Evolutionary conservation across 2,888 invertebrate species (phyloP).

Genomic region (Endotricha flammealis): DNA sequence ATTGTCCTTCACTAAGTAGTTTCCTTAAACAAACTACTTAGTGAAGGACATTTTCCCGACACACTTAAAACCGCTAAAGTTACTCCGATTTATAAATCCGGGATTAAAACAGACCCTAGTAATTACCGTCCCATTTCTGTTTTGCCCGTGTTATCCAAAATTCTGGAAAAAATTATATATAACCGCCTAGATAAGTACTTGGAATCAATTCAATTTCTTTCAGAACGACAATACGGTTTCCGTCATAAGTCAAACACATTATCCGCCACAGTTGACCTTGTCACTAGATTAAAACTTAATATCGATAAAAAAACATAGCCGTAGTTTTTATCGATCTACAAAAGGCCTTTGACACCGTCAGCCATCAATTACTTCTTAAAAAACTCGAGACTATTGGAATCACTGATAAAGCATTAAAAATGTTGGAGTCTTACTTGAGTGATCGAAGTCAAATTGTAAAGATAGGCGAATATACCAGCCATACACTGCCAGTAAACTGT

Average conservation of each 20-base stretch:
- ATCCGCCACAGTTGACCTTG: too few species aligned
- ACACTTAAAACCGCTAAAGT: background rate
- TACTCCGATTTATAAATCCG: background rate
- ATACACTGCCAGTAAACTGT: background rate
- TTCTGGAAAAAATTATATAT: background rate
- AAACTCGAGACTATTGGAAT: slow-evolving; percentile 4
- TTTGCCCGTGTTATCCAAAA: background rate
- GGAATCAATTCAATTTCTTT: too few species aligned
- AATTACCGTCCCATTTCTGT: background rate
- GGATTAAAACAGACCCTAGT: background rate
- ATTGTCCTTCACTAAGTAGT: too few species aligned
- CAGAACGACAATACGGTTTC: background rate
- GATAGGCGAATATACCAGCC: background rate
- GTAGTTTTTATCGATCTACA: slow-evolving; percentile 2
- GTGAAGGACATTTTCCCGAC: too few species aligned
- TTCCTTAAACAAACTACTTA: background rate
- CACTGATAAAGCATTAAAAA: background rate
- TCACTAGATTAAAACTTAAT: background rate
- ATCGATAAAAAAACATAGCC: background rate
- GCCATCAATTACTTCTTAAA: slow-evolving; percentile 4
- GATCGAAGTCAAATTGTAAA: slow-evolving; percentile 4
- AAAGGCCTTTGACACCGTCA: slow-evolving; percentile 9
- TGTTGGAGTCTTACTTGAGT: slow-evolving; percentile 6
- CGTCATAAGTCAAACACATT: background rate
- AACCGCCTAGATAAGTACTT: background rate